Percentiles rank a stretch among this genome's conserved stretches.
phyloP scores from a whole-genome alignment of 2,113 vertebrate species.

The Rostratula benghalensis region DNA sequence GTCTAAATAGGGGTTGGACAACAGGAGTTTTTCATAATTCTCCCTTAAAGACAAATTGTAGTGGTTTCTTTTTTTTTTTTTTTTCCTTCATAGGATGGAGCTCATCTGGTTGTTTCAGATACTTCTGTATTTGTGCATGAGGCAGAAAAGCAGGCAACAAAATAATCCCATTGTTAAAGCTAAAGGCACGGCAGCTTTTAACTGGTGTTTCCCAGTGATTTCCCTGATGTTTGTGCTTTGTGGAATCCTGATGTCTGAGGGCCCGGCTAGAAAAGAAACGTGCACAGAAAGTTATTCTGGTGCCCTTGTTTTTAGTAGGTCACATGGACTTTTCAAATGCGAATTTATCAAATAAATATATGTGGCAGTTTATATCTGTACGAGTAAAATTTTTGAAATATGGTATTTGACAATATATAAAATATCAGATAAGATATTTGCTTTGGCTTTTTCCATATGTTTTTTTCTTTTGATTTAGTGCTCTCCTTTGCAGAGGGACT shows the following conservation, averaged over 20 bases:
- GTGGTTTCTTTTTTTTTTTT: slow-evolving; percentile 29
- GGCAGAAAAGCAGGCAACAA: neutral
- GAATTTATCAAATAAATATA: slow-evolving; percentile 64
- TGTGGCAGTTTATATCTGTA: slow-evolving; percentile 24
- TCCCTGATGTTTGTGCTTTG: neutral
- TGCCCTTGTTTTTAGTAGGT: slow-evolving; percentile 38
- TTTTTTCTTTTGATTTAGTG: slow-evolving; percentile 51
- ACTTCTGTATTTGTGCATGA: neutral
- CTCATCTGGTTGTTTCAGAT: neutral
- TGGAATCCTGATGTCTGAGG: slow-evolving; percentile 1
- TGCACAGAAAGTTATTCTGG: neutral
- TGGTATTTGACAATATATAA: slow-evolving; percentile 56
- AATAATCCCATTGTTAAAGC: neutral
- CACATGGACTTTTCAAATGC: slow-evolving; percentile 41
- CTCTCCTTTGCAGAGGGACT: slow-evolving; percentile 50
- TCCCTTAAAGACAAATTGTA: slow-evolving; percentile 46
- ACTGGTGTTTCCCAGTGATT: neutral
- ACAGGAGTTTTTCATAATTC: slow-evolving; percentile 36
- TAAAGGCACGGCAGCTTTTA: neutral
- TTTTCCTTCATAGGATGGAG: neutral
- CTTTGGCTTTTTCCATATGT: slow-evolving; percentile 52
- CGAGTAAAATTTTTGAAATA: slow-evolving; percentile 14
- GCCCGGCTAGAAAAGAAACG: neutral
- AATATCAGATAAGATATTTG: slow-evolving; percentile 68
- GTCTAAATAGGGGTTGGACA: slow-evolving; percentile 60